Base-by-base conservation (phyloP, 1,140 invertebrate species). In the Dreissena polymorpha region DNA sequence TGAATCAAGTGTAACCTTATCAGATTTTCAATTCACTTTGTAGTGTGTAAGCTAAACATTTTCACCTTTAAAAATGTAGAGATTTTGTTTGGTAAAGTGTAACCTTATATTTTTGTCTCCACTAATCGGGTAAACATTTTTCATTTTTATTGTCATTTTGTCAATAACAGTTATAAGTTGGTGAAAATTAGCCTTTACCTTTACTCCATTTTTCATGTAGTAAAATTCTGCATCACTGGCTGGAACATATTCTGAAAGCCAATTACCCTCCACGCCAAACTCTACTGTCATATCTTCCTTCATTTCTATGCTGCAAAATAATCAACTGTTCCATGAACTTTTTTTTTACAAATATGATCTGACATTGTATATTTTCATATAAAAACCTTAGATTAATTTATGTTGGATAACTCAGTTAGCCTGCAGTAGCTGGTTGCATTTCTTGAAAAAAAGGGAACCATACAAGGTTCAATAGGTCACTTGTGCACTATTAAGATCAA, bases 201-300 rank as follows among this genome's bases (percentile, higher is more conserved):
- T 83, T n/a, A 64, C n/a, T 50, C 89, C 89, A 86, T 89, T 80
- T 57, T 84, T 71, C 10, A 85, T 88, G 69, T 71, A 80, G 71
- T 85, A 89, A 74, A 86, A 89, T 16, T 67, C 71, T 21, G 85
- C 78, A 25, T 78, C 72, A n/a, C 25, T 27, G 13, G 65, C 60
- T 10, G 89, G 86, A 12, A 88, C 86, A 71, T 89, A 89, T 65
- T 90, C 89, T 13, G 88, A 89, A 13, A 83, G 10, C 89, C 89
- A 90, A 10, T 83, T 72, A 39, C 89, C 89, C 27, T 86, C 74
- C 18, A 90, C 86, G 13, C 89, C 89, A 88, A 90, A 89, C 5
- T 88, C 89, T 79, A 84, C 84, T 12, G 63, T 84, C 18, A 73
- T 85, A 63, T 60, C 69, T 14, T 53, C 74, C n/a, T 76, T 74